These are phyloP conservation scores for Cochlearius cochlearius DNA, from an alignment of 2,113 vertebrate genomes.

Conservation along the genomic window DNA sequence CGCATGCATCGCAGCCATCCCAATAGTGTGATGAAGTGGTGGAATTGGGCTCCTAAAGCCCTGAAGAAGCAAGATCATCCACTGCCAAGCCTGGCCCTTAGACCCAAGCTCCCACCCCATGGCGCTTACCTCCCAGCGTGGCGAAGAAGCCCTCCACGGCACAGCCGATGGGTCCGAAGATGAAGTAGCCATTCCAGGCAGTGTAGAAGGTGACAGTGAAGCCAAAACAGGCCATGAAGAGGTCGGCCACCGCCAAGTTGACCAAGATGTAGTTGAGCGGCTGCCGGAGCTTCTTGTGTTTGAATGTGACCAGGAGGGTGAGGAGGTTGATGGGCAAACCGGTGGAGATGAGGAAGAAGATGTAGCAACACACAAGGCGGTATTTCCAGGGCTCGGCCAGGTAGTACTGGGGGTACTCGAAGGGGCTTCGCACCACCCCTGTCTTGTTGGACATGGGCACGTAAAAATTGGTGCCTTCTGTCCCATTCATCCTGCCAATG, in stretches of 20 bases:
- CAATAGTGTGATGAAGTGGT: accelerated
- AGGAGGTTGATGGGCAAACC: slow-evolving; percentile 80
- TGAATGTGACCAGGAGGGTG: slow-evolving; percentile 79
- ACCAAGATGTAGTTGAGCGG: slow-evolving; percentile 82
- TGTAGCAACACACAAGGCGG: slow-evolving; percentile 69
- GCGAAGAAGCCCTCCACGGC: slow-evolving; percentile 77
- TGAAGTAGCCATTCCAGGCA: slow-evolving; percentile 70
- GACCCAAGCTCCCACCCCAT: background rate
- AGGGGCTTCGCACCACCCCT: slow-evolving; percentile 80
- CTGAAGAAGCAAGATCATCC: background rate
- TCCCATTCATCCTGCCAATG: slow-evolving; percentile 75
- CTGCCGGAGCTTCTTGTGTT: slow-evolving; percentile 83
- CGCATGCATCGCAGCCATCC: accelerated
- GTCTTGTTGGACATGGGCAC: slow-evolving; percentile 84
- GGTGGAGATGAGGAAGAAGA: slow-evolving; percentile 77
- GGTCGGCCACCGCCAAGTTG: slow-evolving; percentile 77
- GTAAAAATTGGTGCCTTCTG: slow-evolving; percentile 82
- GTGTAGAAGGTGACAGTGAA: slow-evolving; percentile 75
- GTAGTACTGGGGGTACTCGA: slow-evolving; percentile 80
- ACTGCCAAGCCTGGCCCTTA: background rate
- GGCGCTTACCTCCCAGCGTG: slow-evolving; percentile 76
- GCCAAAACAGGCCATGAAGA: slow-evolving; percentile 76
- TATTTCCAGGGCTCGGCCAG: slow-evolving; percentile 75
- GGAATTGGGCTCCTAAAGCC: background rate
- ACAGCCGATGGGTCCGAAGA: slow-evolving; percentile 63